A percentile compares a stretch with the other conserved stretches of the same genome.
Conservation (phyloP, 2,888 invertebrate genomes). For the Acanthococcus lagerstroemiae region DNA sequence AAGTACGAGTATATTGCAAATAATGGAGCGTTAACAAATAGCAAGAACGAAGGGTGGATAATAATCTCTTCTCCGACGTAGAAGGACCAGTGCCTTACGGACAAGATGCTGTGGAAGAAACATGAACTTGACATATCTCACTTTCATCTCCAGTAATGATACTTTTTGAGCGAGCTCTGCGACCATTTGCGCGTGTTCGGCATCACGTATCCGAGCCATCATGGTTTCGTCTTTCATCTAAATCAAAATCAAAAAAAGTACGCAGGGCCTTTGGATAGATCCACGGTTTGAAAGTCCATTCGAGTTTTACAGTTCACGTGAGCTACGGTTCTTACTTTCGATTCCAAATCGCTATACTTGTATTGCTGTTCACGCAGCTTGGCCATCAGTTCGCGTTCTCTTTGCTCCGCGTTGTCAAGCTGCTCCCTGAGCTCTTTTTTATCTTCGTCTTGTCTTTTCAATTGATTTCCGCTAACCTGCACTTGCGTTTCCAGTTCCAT, state of each 20-base stretch:
- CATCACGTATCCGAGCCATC: conserved; percentile 86
- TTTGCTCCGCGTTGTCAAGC: conserved; percentile 60
- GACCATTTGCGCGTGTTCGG: conserved; percentile 86
- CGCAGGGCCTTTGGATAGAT: too few species aligned
- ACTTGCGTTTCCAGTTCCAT: conserved; percentile 97
- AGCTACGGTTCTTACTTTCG: conserved; percentile 45
- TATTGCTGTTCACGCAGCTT: conserved; percentile 76
- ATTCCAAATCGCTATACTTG: conserved; percentile 52
- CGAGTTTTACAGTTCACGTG: too few species aligned
- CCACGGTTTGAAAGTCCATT: too few species aligned
- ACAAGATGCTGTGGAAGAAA: too few species aligned
- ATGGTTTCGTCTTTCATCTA: conserved; percentile 79
- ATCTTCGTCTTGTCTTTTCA: conserved; percentile 87
- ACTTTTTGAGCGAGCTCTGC: conserved; percentile 90
- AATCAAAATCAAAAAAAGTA: conserved; percentile 33
- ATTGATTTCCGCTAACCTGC: conserved; percentile 77
- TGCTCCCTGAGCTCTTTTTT: conserved; percentile 71
- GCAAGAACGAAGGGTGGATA: too few species aligned
- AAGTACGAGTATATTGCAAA: too few species aligned
- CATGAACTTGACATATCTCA: conserved; percentile 42
- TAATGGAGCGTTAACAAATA: too few species aligned
- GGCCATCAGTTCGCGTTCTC: conserved; percentile 64
- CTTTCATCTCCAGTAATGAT: conserved; percentile 84
- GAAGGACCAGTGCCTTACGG: too few species aligned
- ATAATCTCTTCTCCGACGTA: neutral